phyloP scores from a whole-genome alignment of 1,140 invertebrate genomes.

The Nephotettix cincticeps region DNA sequence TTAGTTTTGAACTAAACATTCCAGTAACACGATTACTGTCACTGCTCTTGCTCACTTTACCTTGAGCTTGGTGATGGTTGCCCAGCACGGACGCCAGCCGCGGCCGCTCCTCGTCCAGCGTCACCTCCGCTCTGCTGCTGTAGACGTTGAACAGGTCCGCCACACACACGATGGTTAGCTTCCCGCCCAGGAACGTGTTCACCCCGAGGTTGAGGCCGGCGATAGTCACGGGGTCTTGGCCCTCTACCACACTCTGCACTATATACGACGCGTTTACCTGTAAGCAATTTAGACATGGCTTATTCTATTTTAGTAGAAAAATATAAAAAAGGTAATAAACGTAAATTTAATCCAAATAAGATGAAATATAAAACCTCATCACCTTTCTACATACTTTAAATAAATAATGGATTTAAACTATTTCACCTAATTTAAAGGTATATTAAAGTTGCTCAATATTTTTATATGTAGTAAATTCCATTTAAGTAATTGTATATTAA shows the following conservation, averaged over 20 bases:
- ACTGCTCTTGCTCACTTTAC: neutral
- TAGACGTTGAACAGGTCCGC: constrained; percentile 62
- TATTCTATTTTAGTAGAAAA: too few species aligned
- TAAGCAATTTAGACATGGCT: too few species aligned
- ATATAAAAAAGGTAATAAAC: too few species aligned
- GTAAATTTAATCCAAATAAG: too few species aligned
- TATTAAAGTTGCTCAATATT: too few species aligned
- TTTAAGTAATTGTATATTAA: too few species aligned
- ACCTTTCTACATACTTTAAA: too few species aligned
- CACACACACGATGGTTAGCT: constrained; percentile 60
- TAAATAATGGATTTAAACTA: too few species aligned
- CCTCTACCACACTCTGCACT: constrained; percentile 24
- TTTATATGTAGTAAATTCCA: too few species aligned
- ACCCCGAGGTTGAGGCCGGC: constrained; percentile 39
- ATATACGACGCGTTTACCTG: constrained; percentile 36
- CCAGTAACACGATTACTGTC: neutral
- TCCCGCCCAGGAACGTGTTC: constrained; percentile 40
- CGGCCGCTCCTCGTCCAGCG: constrained; percentile 62
- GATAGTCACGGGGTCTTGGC: constrained; percentile 29
- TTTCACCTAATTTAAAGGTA: too few species aligned
- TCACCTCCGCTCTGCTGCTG: constrained; percentile 49
- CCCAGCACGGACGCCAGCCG: constrained; percentile 61
- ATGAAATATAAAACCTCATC: too few species aligned
- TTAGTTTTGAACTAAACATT: neutral
- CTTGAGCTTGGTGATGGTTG: constrained; percentile 22